A percentile compares a stretch with the other conserved stretches of the same genome.
These are phyloP conservation scores for Gobionotothen gibberifrons DNA, from an alignment of 2,797 vertebrate genomes.

Conservation along the genomic window DNA sequence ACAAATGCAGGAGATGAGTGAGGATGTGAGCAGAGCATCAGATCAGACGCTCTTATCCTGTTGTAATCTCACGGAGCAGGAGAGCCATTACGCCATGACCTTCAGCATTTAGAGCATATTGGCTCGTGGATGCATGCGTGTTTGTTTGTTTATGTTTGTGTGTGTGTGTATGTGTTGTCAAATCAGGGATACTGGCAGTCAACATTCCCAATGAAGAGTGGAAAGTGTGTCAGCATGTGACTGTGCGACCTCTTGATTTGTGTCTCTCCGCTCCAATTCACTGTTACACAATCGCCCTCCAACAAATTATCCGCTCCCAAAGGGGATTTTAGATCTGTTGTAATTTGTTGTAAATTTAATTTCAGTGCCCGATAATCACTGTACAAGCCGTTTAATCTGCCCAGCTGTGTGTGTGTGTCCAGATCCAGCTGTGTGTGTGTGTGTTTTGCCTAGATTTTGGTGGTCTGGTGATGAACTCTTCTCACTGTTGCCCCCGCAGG, in stretches of 20 bases:
- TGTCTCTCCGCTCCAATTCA: neutral
- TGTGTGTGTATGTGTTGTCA: constrained; percentile 43
- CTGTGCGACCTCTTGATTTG: constrained; percentile 21
- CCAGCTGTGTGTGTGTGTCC: constrained; percentile 27
- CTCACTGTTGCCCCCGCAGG: constrained; percentile 74
- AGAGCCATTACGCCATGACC: constrained; percentile 30
- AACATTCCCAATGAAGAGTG: constrained; percentile 7
- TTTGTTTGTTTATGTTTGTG: constrained; percentile 33
- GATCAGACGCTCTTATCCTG: constrained; percentile 70
- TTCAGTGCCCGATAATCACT: constrained; percentile 60
- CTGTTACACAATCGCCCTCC: constrained; percentile 42
- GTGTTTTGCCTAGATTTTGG: constrained; percentile 40
- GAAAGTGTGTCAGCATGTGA: constrained; percentile 39
- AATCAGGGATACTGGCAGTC: constrained; percentile 39
- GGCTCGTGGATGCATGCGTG: constrained; percentile 33
- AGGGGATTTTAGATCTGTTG: constrained; percentile 51
- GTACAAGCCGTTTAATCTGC: constrained; percentile 65
- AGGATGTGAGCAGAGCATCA: constrained; percentile 43
- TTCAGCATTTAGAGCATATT: constrained; percentile 40
- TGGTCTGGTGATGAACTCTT: constrained; percentile 29
- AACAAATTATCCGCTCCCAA: constrained; percentile 48
- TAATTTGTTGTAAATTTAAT: constrained; percentile 69
- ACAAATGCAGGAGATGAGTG: constrained; percentile 8
- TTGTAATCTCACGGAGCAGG: constrained; percentile 65
- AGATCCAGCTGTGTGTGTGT: constrained; percentile 44